These are phyloP conservation scores for Gryllus longicercus DNA, from an alignment of 2,888 invertebrate genomes.

Conservation along the genomic window DNA sequence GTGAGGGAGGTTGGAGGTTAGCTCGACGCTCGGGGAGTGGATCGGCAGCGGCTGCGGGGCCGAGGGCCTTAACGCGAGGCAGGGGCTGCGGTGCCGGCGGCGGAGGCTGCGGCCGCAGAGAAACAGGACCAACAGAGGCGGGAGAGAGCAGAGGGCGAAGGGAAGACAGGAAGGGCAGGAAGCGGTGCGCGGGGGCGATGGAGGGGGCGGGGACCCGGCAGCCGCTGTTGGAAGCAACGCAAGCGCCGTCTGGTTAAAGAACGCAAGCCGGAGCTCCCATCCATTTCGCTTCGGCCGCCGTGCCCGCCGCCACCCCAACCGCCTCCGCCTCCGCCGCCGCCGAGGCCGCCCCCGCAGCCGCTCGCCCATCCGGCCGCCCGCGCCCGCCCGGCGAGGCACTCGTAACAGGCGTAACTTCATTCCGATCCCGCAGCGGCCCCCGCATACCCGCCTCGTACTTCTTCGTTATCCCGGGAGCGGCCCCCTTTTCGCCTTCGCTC, in stretches of 20 bases:
- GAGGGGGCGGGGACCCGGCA: not conserved
- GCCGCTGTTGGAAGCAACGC: not conserved
- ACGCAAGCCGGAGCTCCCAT: not conserved
- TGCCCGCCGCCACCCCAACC: not conserved
- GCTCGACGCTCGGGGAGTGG: too few relatives aligned
- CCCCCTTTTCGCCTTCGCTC: not conserved
- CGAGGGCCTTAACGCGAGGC: too few relatives aligned
- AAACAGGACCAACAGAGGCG: too few relatives aligned
- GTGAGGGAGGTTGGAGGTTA: too few relatives aligned
- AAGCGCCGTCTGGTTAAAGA: not conserved
- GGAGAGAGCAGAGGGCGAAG: too few relatives aligned
- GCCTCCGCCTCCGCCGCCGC: not conserved
- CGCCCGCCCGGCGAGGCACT: not conserved
- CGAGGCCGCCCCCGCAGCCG: not conserved
- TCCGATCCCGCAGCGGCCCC: conserved; percentile 2
- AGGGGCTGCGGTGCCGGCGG: too few relatives aligned
- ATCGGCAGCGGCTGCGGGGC: too few relatives aligned
- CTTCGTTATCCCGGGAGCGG: conserved; percentile 2
- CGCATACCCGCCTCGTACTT: conserved; percentile 17
- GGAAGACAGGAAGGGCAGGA: too few relatives aligned
- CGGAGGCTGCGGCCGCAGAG: too few relatives aligned
- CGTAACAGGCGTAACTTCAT: conserved; percentile 10
- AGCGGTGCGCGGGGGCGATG: too few relatives aligned
- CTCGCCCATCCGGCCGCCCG: not conserved
- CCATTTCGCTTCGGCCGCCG: not conserved